Conservation (phyloP, 2,888 invertebrate species). For the Philopedon plagiatum region DNA sequence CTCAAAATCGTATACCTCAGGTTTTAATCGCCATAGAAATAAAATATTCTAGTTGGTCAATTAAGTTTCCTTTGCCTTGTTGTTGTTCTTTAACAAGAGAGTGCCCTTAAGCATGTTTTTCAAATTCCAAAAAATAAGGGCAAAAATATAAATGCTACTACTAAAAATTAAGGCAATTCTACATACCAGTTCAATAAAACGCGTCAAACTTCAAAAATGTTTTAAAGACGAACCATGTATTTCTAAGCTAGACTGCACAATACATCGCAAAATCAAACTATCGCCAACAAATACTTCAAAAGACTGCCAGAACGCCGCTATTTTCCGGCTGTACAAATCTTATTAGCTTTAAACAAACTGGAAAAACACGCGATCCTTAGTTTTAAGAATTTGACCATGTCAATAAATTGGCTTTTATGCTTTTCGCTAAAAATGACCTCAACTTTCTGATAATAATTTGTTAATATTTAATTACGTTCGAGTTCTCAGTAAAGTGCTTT, state of each 20-base stretch:
- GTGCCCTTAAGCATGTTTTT: too few relatives aligned
- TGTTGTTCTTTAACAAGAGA: too few relatives aligned
- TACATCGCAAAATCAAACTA: not conserved
- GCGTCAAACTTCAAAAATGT: too few relatives aligned
- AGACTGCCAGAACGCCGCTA: not conserved
- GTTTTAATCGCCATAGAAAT: too few relatives aligned
- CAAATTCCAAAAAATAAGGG: too few relatives aligned
- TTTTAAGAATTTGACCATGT: not conserved
- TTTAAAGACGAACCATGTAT: not conserved
- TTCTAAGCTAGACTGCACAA: not conserved
- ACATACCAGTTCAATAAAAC: too few relatives aligned
- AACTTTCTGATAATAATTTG: not conserved
- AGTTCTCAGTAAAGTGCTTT: not conserved
- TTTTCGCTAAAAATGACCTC: slow-evolving; percentile 6
- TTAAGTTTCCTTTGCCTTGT: too few relatives aligned
- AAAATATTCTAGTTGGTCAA: too few relatives aligned
- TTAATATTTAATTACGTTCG: not conserved
- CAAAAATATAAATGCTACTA: too few relatives aligned
- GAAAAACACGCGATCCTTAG: not conserved
- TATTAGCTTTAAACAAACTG: not conserved
- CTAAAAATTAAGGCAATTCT: too few relatives aligned
- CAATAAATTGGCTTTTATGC: not conserved
- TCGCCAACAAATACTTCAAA: not conserved
- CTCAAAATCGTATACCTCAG: too few relatives aligned
- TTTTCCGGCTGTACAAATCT: not conserved